Evolutionary conservation across 2,797 vertebrate genomes (phyloP).

Genomic region (Pangasius mekongensis): DNA sequence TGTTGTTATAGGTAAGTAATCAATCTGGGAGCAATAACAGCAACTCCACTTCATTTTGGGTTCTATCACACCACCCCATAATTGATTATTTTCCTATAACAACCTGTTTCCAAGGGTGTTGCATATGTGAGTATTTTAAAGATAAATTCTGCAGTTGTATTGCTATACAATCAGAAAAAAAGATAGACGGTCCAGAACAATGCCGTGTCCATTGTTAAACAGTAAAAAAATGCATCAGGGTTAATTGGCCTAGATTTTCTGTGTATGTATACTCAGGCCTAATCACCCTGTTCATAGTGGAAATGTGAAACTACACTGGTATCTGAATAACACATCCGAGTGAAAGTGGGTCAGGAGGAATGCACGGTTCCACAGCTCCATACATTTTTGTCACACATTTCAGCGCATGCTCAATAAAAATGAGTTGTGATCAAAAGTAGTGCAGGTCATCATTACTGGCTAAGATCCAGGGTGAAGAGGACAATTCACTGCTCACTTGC

Average conservation of each 20-base stretch:
- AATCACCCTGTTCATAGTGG: not conserved
- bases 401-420: not conserved
- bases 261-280: not conserved
- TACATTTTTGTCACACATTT: not conserved
- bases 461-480: not conserved
- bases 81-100: not conserved
- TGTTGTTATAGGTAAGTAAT: not conserved
- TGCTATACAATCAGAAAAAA: not conserved
- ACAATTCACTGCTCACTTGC: not conserved
- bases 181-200: not conserved
- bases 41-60: not conserved
- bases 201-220: not conserved
- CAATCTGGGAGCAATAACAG: no score
- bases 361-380: not conserved
- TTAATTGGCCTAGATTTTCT: not conserved
- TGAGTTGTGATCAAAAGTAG: not conserved
- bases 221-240: not conserved
- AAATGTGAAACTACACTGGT: not conserved
- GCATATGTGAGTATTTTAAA: not conserved
- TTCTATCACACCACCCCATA: not conserved
- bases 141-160: not conserved
- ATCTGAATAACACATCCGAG: not conserved
- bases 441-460: not conserved
- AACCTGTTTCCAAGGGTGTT: not conserved
- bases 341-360: constrained; percentile 12